Evolutionary conservation across 2,113 vertebrate species (phyloP).

Genomic region (Damaliscus lunatus): DNA sequence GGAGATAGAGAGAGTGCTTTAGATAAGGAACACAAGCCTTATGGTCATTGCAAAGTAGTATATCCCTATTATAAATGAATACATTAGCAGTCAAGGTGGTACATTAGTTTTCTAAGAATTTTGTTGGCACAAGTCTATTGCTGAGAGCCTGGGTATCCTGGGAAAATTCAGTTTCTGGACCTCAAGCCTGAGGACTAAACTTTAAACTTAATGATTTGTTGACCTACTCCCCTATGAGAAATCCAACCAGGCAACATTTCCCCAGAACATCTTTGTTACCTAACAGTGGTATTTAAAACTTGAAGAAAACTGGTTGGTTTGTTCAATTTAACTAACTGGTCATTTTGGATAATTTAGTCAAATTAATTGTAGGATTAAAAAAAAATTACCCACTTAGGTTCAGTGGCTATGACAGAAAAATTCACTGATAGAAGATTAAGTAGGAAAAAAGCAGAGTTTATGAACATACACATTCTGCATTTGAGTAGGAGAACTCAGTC

Average conservation of each 20-base stretch:
- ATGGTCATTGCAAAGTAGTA: not conserved
- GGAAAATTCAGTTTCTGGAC: conserved; percentile 7
- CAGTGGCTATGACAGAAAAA: not conserved
- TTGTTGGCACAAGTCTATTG: not conserved
- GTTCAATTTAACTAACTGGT: not conserved
- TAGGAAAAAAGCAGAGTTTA: not conserved
- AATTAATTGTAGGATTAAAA: not conserved
- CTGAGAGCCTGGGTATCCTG: not conserved
- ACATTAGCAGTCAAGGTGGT: not conserved
- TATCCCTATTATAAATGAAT: not conserved
- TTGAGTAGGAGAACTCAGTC: not conserved
- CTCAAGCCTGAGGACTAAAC: not conserved
- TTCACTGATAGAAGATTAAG: not conserved
- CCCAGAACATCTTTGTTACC: not conserved
- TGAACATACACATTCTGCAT: not conserved
- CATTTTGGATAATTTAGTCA: conserved; percentile 9
- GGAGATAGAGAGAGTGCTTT: not conserved
- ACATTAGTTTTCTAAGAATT: not conserved
- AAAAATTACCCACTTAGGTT: not conserved
- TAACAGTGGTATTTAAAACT: conserved; percentile 12
- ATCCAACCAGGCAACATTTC: not conserved
- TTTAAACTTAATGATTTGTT: not conserved
- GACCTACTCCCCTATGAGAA: not conserved
- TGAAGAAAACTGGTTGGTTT: conserved; percentile 8
- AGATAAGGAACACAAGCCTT: not conserved